phyloP scores from a whole-genome alignment of 2,888 invertebrate genomes.

The Chirona hameri region DNA sequence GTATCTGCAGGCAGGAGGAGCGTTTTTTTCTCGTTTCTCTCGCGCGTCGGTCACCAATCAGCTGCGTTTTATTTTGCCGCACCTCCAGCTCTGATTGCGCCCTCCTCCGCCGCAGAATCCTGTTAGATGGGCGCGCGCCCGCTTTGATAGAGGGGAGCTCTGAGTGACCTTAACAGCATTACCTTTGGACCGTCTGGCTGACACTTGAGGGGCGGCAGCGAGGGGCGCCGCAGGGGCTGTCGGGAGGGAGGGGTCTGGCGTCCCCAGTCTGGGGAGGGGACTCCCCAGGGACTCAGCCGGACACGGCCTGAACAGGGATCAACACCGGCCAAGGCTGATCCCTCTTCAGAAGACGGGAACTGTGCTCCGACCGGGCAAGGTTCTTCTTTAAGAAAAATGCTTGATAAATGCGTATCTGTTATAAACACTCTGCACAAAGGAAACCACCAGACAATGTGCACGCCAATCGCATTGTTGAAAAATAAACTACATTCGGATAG shows the following conservation, averaged over 20 bases:
- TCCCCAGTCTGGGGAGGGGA: neutral
- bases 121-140: neutral
- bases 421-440: too few relatives aligned
- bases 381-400: too few relatives aligned
- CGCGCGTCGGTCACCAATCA: neutral
- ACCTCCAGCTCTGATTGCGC: neutral
- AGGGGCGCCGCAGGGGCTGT: neutral
- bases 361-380: too few relatives aligned
- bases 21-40: neutral
- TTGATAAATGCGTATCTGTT: too few relatives aligned
- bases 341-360: too few relatives aligned
- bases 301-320: too few relatives aligned
- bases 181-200: slow-evolving; percentile 22
- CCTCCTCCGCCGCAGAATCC: slow-evolving; percentile 1
- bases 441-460: too few relatives aligned
- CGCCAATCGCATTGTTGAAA: too few relatives aligned
- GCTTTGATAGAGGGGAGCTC: slow-evolving; percentile 24
- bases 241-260: neutral
- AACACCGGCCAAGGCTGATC: too few relatives aligned
- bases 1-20: neutral
- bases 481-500: too few relatives aligned
- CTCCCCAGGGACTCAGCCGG: too few relatives aligned
- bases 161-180: slow-evolving; percentile 28
- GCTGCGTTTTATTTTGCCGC: neutral
- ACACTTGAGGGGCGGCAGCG: slow-evolving; percentile 10